Evolutionary conservation across 1,140 invertebrate genomes (phyloP).

Genomic region (Zaprionus capensis): DNA sequence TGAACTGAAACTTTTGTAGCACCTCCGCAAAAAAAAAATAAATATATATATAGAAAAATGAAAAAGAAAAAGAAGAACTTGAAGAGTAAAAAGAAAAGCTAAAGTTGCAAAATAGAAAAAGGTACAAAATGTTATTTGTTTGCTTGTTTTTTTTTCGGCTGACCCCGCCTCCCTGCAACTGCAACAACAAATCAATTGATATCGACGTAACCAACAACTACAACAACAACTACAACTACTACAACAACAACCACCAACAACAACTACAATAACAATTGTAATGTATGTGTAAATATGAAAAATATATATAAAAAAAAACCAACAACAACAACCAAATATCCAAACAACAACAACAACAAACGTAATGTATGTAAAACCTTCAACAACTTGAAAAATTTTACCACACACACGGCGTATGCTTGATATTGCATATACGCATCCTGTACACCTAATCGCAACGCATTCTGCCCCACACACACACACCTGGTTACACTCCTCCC

Average conservation of each 20-base stretch:
- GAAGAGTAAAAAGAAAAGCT: background rate
- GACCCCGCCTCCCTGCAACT: constrained; percentile 61
- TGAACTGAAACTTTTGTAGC: constrained; percentile 35
- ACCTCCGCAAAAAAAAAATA: constrained; percentile 7
- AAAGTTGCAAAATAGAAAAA: constrained; percentile 37
- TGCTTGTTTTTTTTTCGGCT: constrained; percentile 72
- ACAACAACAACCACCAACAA: constrained; percentile 13
- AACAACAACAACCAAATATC: constrained; percentile 17
- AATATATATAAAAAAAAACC: constrained; percentile 13
- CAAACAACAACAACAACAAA: constrained; percentile 27
- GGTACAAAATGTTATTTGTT: constrained; percentile 69
- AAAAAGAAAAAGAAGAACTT: constrained; percentile 1
- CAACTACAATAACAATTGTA: constrained; percentile 26
- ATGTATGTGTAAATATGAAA: constrained; percentile 24
- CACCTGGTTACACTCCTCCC: background rate
- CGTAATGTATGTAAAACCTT: constrained; percentile 45
- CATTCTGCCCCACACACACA: constrained; percentile 12
- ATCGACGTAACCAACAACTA: constrained; percentile 56
- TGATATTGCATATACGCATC: constrained; percentile 43
- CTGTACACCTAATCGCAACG: constrained; percentile 14
- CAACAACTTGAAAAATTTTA: constrained; percentile 25
- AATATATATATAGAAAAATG: background rate
- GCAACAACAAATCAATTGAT: constrained; percentile 52
- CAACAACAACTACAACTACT: constrained; percentile 16
- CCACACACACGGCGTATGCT: constrained; percentile 37